Evolutionary conservation across 1,140 invertebrate genomes (phyloP), one percentile per base, ranked within the genome.

Genomic region (Pseudoatta argentina): DNA sequence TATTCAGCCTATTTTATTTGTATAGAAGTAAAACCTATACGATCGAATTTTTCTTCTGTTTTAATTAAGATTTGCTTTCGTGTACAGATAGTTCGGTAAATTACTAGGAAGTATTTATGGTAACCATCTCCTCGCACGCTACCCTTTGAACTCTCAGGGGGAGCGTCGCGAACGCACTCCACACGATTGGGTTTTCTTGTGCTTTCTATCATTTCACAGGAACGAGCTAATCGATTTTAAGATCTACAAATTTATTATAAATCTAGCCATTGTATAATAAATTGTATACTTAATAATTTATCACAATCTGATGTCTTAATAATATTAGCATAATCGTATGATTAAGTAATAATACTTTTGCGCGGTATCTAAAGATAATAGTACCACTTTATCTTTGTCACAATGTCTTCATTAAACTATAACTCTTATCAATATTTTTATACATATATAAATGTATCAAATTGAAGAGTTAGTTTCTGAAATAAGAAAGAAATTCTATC

Each of bases 81-180:
- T 61, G 51, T 85, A 53, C 57, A 39, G 71, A 76, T 10, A 64
- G 59, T 73, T 87, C 53, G 55, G 57, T 90, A 89, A 90, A 89
- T 90, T 90, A 90, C 78, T 24, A 24, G 78, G 44, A 85, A 78
- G 61, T 90, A 90, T 90, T 89, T 90, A 89, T 90, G 88, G 86
- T 87, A 90, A 85, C 61, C 30, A 63, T 87, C 78, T 78, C 8
- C 57, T 75, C 27, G 75, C 79, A 89, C 88, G 88, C 75, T 75
- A 90, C 39, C 51, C 79, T 90, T 89, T 81, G 86, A 90, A 89
- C 79, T 77, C 79, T 39, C 79, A 30, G 51, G 79, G 64, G 69
- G 76, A 72, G 51, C 71, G 18, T 53, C 57, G 51, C 34, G 39
- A 79, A 87, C 73, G 51, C 51, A 69, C 85, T 81, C 24, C 55